Percentiles rank a stretch among this genome's conserved stretches.
These are phyloP conservation scores for Procambarus clarkii DNA, from an alignment of 1,140 invertebrate genomes.

Conservation along the genomic window DNA sequence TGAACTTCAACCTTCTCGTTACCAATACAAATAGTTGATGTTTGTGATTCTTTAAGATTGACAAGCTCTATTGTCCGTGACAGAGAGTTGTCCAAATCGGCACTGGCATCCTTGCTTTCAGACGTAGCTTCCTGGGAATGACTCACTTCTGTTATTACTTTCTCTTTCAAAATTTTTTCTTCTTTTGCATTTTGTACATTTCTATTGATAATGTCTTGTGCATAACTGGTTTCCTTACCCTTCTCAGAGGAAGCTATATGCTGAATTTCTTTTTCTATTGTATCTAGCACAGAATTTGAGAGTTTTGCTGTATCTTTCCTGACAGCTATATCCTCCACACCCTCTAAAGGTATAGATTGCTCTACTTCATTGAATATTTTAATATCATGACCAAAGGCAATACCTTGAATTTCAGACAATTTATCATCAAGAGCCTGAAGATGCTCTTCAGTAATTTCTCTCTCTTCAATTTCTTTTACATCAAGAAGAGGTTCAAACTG, in stretches of 20 bases:
- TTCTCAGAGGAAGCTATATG: not conserved
- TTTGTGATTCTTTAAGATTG: not conserved
- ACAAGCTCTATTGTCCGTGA: conserved; percentile 24
- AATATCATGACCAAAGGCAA: conserved; percentile 51
- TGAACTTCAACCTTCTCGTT: not conserved
- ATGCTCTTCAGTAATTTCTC: conserved; percentile 65
- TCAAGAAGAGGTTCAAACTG: conserved; percentile 46
- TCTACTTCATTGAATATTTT: conserved; percentile 61
- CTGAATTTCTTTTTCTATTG: not conserved
- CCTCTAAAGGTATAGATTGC: conserved; percentile 43
- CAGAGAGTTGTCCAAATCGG: conserved; percentile 31
- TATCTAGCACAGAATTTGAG: not conserved
- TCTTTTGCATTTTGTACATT: not conserved
- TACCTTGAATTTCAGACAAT: conserved; percentile 51
- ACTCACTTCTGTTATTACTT: not conserved
- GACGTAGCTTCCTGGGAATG: not conserved
- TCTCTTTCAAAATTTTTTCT: not conserved
- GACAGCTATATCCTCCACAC: not conserved
- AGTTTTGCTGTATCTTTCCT: not conserved
- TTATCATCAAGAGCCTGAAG: conserved; percentile 55
- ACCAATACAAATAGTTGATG: conserved; percentile 1
- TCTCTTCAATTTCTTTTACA: conserved; percentile 10
- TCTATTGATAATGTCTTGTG: not conserved
- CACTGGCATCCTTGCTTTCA: not conserved
- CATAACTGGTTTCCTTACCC: not conserved